Evolutionary conservation across 2,113 vertebrate species (phyloP).

Genomic region (Tragelaphus scriptus): DNA sequence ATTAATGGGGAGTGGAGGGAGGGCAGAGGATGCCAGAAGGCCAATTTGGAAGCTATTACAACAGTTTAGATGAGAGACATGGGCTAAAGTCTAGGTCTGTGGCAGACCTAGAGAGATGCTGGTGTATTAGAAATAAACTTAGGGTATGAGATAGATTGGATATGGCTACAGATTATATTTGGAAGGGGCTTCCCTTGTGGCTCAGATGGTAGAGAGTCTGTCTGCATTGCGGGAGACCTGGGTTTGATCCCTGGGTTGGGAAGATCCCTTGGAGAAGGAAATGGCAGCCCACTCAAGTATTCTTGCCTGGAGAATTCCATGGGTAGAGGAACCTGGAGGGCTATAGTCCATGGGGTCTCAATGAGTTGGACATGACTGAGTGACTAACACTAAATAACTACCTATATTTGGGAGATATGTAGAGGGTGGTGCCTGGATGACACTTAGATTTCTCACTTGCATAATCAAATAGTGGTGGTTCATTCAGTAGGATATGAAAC

Average conservation of each 20-base stretch:
- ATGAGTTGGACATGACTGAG: neutral
- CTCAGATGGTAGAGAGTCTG: neutral
- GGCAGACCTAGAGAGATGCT: neutral
- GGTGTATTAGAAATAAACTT: neutral
- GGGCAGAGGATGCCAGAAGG: neutral
- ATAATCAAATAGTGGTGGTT: neutral
- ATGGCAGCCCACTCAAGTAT: neutral
- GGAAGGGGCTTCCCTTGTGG: neutral
- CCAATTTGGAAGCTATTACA: neutral
- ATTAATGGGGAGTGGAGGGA: neutral
- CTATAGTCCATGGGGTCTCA: neutral
- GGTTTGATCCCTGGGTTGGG: neutral
- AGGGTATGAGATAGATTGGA: neutral
- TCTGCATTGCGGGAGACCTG: neutral
- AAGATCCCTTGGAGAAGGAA: neutral
- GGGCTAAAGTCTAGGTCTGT: neutral
- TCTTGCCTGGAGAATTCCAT: neutral
- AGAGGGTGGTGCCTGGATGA: neutral
- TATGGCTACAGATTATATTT: neutral
- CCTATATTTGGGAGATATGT: neutral
- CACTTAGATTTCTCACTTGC: neutral
- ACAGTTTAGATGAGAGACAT: neutral
- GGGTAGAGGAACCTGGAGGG: neutral
- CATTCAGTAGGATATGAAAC: neutral
- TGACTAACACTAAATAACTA: neutral